Base-by-base conservation (phyloP, 1,140 invertebrate species). In the Brachionus paranguensis region DNA sequence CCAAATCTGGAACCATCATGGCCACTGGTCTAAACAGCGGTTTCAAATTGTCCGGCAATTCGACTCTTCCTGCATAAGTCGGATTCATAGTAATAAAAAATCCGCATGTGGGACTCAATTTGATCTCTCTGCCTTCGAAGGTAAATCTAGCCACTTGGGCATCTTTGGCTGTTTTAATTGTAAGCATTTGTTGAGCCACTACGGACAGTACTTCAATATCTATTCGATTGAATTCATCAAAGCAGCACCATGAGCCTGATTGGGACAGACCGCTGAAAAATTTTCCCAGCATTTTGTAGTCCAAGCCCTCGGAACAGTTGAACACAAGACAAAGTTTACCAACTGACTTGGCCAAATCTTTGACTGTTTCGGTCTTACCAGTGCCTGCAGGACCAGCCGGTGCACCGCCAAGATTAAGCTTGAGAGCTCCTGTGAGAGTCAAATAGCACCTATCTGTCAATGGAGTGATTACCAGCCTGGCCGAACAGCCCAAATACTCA, bases 301-400 rank as follows among this genome's bases (percentile, higher is more conserved):
- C 85, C 14, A 86, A 29, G 27, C 83, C 85, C 37, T 86, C 85
- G n/a, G 85, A 86, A 76, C 85, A 86, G 65, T 86, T 86, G 29
- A 86, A 86, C 7, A 86, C 85, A 8, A 86, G 85, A 87, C 88
- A 89, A 64, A 87, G 86, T 84, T 88, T 88, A 0, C 94, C 93
- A 93, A 95, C 94, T 92, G 94, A 94, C 90, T 95, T 96, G 2
- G 94, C 94, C 84, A 96, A 90, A 90, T 96, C 94, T 90, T 96
- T 96, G 33, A 89, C 88, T 37, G 88, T 90, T 85, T 90, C 88
- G 29, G 88, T 89, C 85, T 89, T 89, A 2, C 89, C 89, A 17
- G 88, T 89, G 20, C 89, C 88, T 78, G 89, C 88, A 72, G 89
- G 89, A 12, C 89, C 81, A 20, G 81, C 60, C 24, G 94, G 94